Conservation (phyloP, 2,113 vertebrate species). For the Capricornis sumatraensis region DNA sequence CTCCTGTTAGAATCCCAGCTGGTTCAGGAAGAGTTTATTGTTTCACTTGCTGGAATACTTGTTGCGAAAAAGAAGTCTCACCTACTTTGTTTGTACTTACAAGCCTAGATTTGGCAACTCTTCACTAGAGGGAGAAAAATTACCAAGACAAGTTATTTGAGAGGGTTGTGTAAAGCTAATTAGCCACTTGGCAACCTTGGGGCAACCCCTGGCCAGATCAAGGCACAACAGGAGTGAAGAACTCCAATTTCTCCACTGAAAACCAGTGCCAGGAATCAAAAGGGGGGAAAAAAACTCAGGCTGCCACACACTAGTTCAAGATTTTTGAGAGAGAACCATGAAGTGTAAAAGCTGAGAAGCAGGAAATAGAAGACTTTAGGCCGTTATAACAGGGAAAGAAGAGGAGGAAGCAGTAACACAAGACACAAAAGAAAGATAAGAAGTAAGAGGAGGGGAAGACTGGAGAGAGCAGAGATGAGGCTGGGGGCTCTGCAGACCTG, state of each 20-base stretch:
- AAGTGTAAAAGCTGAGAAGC: background rate
- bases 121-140: background rate
- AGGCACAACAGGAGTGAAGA: background rate
- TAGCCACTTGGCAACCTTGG: background rate
- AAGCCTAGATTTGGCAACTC: background rate
- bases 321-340: background rate
- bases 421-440: background rate
- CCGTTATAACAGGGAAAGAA: background rate
- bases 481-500: background rate
- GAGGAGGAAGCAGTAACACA: rapidly evolving
- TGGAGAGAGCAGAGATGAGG: background rate
- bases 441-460: background rate
- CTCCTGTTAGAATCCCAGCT: background rate
- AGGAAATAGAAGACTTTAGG: background rate
- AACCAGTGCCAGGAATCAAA: background rate
- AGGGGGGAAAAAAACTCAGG: too few species aligned
- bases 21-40: background rate
- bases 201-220: background rate
- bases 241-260: background rate
- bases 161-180: background rate
- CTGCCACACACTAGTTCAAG: background rate
- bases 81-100: background rate
- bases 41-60: constrained; percentile 36
- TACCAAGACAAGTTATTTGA: background rate
- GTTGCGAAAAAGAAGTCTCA: background rate